These are phyloP conservation scores for Pseudococcus viburni DNA, from an alignment of 2,888 invertebrate genomes.

Conservation along the genomic window DNA sequence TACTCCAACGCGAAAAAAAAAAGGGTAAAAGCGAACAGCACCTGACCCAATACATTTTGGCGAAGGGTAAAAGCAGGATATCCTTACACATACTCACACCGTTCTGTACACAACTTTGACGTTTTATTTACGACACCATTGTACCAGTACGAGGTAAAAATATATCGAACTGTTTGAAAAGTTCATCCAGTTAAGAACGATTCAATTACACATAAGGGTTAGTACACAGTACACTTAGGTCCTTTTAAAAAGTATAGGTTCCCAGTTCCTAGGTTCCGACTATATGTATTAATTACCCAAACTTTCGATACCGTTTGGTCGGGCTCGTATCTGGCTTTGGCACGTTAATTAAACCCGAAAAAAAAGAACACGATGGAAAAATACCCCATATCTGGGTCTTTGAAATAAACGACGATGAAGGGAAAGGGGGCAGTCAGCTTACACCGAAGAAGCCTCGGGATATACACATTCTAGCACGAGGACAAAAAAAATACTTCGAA, in stretches of 20 bases:
- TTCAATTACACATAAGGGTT: neutral
- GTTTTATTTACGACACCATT: neutral
- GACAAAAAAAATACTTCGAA: neutral
- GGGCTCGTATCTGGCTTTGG: neutral
- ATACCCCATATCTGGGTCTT: neutral
- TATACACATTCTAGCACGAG: neutral
- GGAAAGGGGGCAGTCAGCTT: too few species aligned
- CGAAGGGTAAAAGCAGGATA: neutral
- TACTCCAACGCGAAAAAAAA: neutral
- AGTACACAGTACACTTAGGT: neutral
- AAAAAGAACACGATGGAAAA: slow-evolving; percentile 10
- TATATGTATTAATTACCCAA: slow-evolving; percentile 35
- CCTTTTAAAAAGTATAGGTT: neutral
- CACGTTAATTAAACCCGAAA: slow-evolving; percentile 20
- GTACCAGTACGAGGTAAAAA: neutral
- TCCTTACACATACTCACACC: neutral
- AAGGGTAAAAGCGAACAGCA: neutral
- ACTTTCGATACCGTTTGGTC: neutral
- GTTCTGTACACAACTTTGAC: neutral
- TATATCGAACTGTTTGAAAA: neutral
- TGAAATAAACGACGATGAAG: neutral
- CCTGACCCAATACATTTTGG: neutral
- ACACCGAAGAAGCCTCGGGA: neutral
- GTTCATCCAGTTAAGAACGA: neutral
- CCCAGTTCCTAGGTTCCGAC: neutral